Evolutionary conservation across 2,797 vertebrate genomes (phyloP), one percentile per base, ranked within the genome.

Genomic region (Toxotes lorentzi): DNA sequence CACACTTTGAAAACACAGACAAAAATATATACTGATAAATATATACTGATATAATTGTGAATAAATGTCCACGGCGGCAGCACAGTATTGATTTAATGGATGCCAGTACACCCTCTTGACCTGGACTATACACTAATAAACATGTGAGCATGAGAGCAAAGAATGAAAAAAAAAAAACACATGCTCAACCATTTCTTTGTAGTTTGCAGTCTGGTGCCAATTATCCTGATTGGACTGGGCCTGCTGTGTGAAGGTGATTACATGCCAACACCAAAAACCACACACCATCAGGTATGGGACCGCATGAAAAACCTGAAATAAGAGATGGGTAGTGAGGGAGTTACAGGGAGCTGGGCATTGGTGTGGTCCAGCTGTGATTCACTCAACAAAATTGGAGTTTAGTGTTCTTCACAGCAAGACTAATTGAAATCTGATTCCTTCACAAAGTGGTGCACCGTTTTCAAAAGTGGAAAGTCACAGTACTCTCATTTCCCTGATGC

Each of bases 251-350:
- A 88, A 79, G 75, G 76, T 88, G 89, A 92, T 92, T 90, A 88
- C 81, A 70, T 90, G 69, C 79, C 69, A 73, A 69, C 50, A 75
- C 77, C n/a, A 71, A 67, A 30, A 86, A 51, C 61, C 77, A 83
- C 77, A 75, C 88, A 81, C 68, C 79, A 83, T 90, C 79, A 93
- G 90, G 93, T 95, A 92, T 89, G 82, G 88, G 87, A 82, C 56
- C 58, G 76, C 88, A 88, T 70, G 70, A 70, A 79, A 74, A 79
- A 69, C 32, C 65, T 89, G 92, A 88, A 93, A 94, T 76, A 48
- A 48, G 91, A 93, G 86, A 89, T 65, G 82, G 70, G 69, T 34
- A 57, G 48, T 66, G 27, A 34, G 21, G 70, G 70, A 12, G 64
- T 45, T n/a, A n/a, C 21, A 64, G 68, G 23, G 9, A 40, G 63